Conservation (phyloP, 2,797 vertebrate species). For the Coluber constrictor region DNA sequence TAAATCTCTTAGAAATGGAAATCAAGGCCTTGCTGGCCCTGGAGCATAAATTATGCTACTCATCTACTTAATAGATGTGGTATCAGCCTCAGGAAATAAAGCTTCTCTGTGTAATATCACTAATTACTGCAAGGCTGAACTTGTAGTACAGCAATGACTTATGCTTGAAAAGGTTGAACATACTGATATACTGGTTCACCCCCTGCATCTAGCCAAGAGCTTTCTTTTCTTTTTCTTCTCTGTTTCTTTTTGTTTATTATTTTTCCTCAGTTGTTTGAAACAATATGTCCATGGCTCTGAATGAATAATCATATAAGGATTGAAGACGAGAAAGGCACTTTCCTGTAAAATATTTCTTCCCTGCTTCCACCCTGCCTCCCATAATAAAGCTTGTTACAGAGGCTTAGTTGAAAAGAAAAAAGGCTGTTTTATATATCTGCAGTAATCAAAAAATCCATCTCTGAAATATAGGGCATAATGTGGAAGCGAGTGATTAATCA, state of each 20-base stretch:
- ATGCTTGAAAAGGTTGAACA: neutral
- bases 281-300: neutral
- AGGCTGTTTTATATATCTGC: neutral
- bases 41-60: neutral
- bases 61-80: neutral
- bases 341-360: neutral
- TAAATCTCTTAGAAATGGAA: neutral
- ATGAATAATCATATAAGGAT: neutral
- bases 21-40: neutral
- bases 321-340: neutral
- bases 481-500: neutral
- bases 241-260: neutral
- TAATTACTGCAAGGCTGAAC: neutral
- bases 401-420: neutral
- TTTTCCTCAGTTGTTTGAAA: neutral
- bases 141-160: slow-evolving; percentile 5
- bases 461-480: neutral
- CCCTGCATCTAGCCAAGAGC: neutral
- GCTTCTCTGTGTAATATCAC: neutral
- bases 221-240: neutral
- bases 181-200: neutral
- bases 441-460: neutral
- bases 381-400: neutral
- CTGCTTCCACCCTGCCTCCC: neutral
- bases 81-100: neutral